A percentile compares a stretch with the other conserved stretches of the same genome.
These are phyloP conservation scores for Ips typographus DNA, from an alignment of 1,140 invertebrate genomes.

Conservation along the genomic window DNA sequence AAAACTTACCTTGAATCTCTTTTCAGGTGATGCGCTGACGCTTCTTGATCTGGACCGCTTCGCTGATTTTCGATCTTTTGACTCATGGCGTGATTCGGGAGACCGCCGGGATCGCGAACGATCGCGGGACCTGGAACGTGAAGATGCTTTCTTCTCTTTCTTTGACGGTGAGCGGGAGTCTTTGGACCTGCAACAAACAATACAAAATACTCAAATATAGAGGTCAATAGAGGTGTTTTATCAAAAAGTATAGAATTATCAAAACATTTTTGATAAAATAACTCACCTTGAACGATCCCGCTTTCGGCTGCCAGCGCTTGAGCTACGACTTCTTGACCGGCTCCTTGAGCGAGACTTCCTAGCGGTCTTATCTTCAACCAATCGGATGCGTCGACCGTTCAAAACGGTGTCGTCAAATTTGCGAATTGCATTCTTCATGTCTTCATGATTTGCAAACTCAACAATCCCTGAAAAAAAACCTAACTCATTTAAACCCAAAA, in stretches of 20 bases:
- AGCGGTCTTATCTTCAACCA: slow-evolving; percentile 28
- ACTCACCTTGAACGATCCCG: slow-evolving; percentile 22
- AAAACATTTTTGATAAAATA: background rate
- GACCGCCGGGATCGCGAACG: slow-evolving; percentile 29
- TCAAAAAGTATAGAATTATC: background rate
- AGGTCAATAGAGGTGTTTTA: background rate
- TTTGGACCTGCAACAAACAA: slow-evolving; percentile 27
- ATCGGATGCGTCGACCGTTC: slow-evolving; percentile 26
- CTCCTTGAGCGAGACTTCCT: slow-evolving; percentile 7
- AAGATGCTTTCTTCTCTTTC: slow-evolving; percentile 30
- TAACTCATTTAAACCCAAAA: background rate
- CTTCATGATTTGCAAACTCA: slow-evolving; percentile 84
- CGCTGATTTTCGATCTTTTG: slow-evolving; percentile 25
- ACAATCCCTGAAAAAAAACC: slow-evolving; percentile 61
- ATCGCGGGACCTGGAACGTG: slow-evolving; percentile 31
- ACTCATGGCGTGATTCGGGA: slow-evolving; percentile 27
- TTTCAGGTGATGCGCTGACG: slow-evolving; percentile 23
- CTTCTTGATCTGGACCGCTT: slow-evolving; percentile 27
- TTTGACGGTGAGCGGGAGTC: slow-evolving; percentile 22
- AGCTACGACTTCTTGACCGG: slow-evolving; percentile 23
- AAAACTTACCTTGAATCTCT: slow-evolving; percentile 29
- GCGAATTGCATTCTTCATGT: slow-evolving; percentile 92
- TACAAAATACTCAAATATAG: background rate
- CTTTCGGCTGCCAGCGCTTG: slow-evolving; percentile 28
- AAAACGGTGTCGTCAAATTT: slow-evolving; percentile 72